These are phyloP conservation scores for Alligator mississippiensis DNA, from an alignment of 2,113 vertebrate species.

Conservation along the genomic window DNA sequence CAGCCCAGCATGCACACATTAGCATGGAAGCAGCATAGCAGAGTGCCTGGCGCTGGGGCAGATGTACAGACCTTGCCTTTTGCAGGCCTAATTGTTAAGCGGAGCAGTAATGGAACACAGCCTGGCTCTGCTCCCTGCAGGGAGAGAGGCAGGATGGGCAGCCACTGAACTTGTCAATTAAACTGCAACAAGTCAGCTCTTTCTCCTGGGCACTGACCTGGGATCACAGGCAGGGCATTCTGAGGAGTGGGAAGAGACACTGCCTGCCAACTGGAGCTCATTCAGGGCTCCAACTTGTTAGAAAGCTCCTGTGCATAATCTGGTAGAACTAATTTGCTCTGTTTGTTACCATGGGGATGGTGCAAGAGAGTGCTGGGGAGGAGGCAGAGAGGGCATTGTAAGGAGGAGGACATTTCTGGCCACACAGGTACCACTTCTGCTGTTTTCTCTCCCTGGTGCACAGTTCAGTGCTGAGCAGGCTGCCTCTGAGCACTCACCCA, in stretches of 20 bases:
- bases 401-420: background rate
- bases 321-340: constrained; percentile 45
- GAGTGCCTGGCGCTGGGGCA: no score
- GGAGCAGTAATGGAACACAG: no score
- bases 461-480: background rate
- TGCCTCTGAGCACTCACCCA: background rate
- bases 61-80: no score
- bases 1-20: background rate
- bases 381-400: background rate
- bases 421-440: background rate
- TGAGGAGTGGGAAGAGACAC: background rate
- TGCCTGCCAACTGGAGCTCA: background rate
- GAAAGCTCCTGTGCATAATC: background rate
- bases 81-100: no score
- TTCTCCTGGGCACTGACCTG: background rate
- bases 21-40: background rate
- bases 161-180: background rate
- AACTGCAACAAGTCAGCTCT: background rate
- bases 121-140: background rate
- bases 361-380: background rate
- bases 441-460: background rate
- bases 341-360: constrained; percentile 11
- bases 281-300: accelerated
- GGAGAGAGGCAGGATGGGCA: background rate
- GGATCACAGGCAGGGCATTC: background rate